Evolutionary conservation across 2,888 invertebrate species (phyloP), one percentile per base, ranked within the genome.

Genomic region (Creontiades dilutus): DNA sequence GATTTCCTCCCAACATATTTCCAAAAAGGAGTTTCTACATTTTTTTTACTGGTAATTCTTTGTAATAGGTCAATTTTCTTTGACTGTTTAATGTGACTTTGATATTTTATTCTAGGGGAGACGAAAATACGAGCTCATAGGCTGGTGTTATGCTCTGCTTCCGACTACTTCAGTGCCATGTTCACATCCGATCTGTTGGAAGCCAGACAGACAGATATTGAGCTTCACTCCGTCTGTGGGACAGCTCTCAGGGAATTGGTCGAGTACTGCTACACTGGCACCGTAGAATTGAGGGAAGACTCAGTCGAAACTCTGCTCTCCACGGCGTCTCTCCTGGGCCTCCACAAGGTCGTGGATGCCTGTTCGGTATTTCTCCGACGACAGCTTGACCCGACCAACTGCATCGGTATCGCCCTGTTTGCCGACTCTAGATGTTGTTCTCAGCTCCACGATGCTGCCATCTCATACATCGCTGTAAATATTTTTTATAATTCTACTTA

Each of bases 91-190:
- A 37, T 2, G 2, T 37, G 37, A 37, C 37, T 37, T n/a, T 37
- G 37, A 52, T 2, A 14, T 52, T 52, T 13, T 52, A 2, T 92
- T 92, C 9, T 90, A 94, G 94, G 94, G n/a, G 93, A 93, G 11
- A 93, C 93, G 90, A 93, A 96, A 92, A 96, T 97, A 92, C 95
- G 96, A 91, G 97, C 97, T 47, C 97, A 98, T 94, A 96, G 98
- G 92, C 94, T 99, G 91, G 97, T 99, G 87, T 94, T 99, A 91
- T 97, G 97, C 92, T 97, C 98, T 76, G 97, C 97, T 90, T 98
- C 98, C 92, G 98, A 98, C 93, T 99, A 99, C 93, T 99, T 99
- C 94, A 96, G 97, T 78, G 98, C 98, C 76, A 99, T 99, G 98
- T 99, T 99, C 93, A 98, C 97, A 46, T 97, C 96, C 90, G 96